phyloP scores from a whole-genome alignment of 2,797 vertebrate genomes.

The Pteropus rufus region DNA sequence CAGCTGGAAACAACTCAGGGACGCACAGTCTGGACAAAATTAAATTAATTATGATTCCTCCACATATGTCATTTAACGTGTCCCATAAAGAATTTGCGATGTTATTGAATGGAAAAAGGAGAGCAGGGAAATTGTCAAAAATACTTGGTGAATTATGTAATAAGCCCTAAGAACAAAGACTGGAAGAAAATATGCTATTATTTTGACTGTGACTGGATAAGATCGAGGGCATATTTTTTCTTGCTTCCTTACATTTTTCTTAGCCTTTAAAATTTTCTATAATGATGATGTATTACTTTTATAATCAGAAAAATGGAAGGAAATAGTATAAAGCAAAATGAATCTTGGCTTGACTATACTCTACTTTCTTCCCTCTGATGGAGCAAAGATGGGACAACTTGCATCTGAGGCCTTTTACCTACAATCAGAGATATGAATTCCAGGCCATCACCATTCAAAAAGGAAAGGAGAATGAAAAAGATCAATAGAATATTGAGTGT shows the following conservation, averaged over 20 bases:
- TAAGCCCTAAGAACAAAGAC: not conserved
- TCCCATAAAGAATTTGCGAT: not conserved
- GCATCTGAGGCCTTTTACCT: not conserved
- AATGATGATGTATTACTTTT: not conserved
- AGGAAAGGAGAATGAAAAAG: not conserved
- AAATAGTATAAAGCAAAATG: constrained; percentile 3
- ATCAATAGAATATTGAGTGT: not conserved
- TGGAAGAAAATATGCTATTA: not conserved
- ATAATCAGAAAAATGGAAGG: constrained; percentile 12
- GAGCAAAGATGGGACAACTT: not conserved
- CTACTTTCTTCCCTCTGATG: not conserved
- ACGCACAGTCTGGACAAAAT: not conserved
- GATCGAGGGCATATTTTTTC: not conserved
- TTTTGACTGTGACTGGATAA: not conserved
- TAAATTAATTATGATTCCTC: not conserved
- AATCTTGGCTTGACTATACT: not conserved
- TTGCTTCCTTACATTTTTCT: not conserved
- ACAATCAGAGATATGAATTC: not conserved
- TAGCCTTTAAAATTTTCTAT: not conserved
- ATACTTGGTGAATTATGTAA: constrained; percentile 3
- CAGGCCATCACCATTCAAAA: not conserved
- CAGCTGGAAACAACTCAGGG: not conserved
- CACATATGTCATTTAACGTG: not conserved
- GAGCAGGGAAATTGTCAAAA: not conserved
- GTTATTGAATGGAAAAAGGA: not conserved